Conservation (phyloP, 2,888 invertebrate genomes). For the Biston stratarius region DNA sequence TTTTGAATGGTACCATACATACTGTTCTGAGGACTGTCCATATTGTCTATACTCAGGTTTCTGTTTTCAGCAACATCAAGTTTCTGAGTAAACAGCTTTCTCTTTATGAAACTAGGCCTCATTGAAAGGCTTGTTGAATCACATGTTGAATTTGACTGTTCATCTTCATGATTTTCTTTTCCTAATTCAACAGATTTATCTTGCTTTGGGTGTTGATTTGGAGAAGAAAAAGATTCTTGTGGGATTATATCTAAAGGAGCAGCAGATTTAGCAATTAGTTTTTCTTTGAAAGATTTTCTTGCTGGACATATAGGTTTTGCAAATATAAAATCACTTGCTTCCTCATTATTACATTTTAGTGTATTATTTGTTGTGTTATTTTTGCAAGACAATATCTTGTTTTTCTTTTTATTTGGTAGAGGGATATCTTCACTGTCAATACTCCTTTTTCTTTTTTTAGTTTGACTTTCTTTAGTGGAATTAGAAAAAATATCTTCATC, state of each 20-base stretch:
- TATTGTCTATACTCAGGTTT: constrained; percentile 58
- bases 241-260: constrained; percentile 36
- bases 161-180: constrained; percentile 38
- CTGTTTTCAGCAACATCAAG: constrained; percentile 70
- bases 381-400: constrained; percentile 50
- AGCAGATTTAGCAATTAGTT: constrained; percentile 58
- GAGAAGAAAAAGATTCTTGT: neutral
- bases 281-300: constrained; percentile 56
- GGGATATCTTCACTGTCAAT: constrained; percentile 48
- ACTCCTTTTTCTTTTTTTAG: constrained; percentile 49
- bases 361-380: constrained; percentile 34
- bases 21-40: constrained; percentile 66
- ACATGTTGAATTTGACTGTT: constrained; percentile 32
- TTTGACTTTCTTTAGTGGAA: constrained; percentile 44
- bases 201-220: constrained; percentile 34
- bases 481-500: constrained; percentile 63
- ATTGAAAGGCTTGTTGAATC: constrained; percentile 62
- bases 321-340: constrained; percentile 63
- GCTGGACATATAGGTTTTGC: constrained; percentile 64
- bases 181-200: constrained; percentile 38
- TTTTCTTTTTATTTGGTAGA: constrained; percentile 54
- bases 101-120: constrained; percentile 77
- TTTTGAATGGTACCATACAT: constrained; percentile 59
- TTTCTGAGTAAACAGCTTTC: constrained; percentile 77
- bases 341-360: constrained; percentile 34